Percentiles rank a stretch among this genome's conserved stretches.
Evolutionary conservation across 2,888 invertebrate species (phyloP).

Genomic region (Epiblema foenella): DNA sequence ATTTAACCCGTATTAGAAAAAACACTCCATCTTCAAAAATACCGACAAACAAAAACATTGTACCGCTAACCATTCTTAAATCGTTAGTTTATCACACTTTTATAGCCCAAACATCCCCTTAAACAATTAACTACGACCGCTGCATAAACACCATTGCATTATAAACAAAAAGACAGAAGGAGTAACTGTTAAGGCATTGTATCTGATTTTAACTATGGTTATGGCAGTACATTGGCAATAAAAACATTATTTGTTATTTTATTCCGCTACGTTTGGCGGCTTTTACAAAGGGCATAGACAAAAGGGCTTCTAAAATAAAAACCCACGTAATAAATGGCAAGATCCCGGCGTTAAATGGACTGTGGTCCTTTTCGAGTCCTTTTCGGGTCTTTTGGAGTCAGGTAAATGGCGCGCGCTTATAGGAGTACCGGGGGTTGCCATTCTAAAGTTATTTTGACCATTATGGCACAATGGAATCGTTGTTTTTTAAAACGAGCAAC

Average conservation of each 20-base stretch:
- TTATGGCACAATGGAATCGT: constrained; percentile 15
- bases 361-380: constrained; percentile 60
- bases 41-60: constrained; percentile 5
- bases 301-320: constrained; percentile 54
- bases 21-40: constrained; percentile 8
- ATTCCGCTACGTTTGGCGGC: constrained; percentile 57
- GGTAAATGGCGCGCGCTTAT: constrained; percentile 59
- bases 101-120: constrained; percentile 4
- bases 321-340: constrained; percentile 71
- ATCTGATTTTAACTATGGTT: constrained; percentile 22
- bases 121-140: constrained; percentile 30
- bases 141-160: constrained; percentile 31
- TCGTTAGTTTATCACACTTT: constrained; percentile 25
- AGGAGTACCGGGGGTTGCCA: not conserved
- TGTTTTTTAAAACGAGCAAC: constrained; percentile 2
- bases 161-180: constrained; percentile 21
- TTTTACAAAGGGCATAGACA: constrained; percentile 59
- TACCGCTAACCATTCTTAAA: constrained; percentile 21
- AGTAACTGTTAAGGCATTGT: constrained; percentile 24
- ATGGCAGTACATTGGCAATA: constrained; percentile 19
- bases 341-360: constrained; percentile 61
- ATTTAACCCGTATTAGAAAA: not conserved
- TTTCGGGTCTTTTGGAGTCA: constrained; percentile 58
- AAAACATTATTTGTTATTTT: constrained; percentile 16
- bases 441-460: constrained; percentile 17